Base-by-base conservation (phyloP, 2,888 invertebrate genomes). In the Leptinotarsa peninsularis region DNA sequence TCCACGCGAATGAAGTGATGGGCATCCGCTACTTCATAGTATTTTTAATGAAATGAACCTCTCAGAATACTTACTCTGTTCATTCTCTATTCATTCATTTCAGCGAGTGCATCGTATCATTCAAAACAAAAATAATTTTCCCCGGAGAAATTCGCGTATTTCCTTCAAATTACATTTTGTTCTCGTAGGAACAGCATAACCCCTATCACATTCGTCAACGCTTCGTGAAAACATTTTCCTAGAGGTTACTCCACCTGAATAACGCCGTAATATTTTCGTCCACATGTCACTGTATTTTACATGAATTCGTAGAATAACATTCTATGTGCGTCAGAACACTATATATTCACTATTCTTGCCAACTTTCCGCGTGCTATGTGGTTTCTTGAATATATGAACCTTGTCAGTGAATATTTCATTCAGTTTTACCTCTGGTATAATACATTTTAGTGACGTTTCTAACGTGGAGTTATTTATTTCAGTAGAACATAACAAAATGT, bases 191-290 rank as follows among this genome's bases (percentile, higher is more conserved):
- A 58, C 21, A 58, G 15, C 58, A 15, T 58, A 58, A 23, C 58
- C 58, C 58, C 23, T 58, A 58, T 58, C 58, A 23, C 58, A 58
- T 23, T 58, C 58, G 58, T 58, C 58, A 58, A 13, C 58, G 58
- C 14, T 58, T 58, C 58, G 23, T 21, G 23, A 58, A 58, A 27
- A 58, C 58, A 21, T 58, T 23, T 58, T 58, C n/a, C 58, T 58
- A 23, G 4, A 14, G 23, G 58, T 58, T 23, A 23, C 58, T 58
- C 58, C 27, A 58, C 58, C 58, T 23, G 58, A 58, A 27, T 27
- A 27, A 23, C 23, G 18, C 23, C 58, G 58, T 58, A 14, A 21
- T 23, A 23, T 58, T 58, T 23, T 58, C 58, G 21, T 13, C 58
- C 18, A 58, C 14, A 23, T 58, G 58, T 23, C 58, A 58, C 58